Evolutionary conservation across 1,140 invertebrate species (phyloP).

Genomic region (Calephelis virginiensis): DNA sequence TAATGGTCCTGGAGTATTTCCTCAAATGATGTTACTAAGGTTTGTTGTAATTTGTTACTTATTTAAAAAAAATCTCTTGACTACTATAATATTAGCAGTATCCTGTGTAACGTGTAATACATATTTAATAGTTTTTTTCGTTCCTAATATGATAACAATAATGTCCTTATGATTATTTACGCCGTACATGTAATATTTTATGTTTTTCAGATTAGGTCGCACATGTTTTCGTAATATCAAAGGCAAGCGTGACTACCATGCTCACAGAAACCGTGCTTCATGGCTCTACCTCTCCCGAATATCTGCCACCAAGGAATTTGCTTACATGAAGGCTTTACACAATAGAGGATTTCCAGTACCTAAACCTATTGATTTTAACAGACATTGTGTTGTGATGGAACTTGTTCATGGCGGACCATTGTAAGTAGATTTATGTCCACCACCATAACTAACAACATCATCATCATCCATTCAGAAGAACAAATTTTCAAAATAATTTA

Average conservation of each 20-base stretch:
- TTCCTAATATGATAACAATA: no score
- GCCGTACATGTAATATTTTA: background rate
- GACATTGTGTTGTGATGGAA: conserved; percentile 99
- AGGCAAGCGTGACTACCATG: conserved; percentile 98
- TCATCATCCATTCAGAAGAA: no score
- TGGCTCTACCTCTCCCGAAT: conserved; percentile 99
- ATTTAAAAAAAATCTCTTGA: no score
- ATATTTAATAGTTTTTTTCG: no score
- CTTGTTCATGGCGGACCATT: conserved; percentile 88
- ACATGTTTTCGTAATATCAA: conserved; percentile 98
- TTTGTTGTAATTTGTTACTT: no score
- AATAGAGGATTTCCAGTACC: conserved; percentile 96
- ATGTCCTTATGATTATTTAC: no score
- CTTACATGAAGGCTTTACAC: conserved; percentile 97
- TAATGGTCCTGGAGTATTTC: no score
- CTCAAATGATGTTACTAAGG: no score
- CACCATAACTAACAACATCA: no score
- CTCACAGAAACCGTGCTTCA: conserved; percentile 91
- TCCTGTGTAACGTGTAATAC: no score
- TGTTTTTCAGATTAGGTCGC: conserved; percentile 86
- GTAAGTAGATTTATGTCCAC: conserved; percentile 69
- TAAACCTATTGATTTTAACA: conserved; percentile 95
- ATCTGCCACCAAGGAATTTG: conserved; percentile 98
- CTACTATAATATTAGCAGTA: no score
- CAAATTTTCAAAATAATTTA: no score